Evolutionary conservation across 1,140 invertebrate species (phyloP).

Genomic region (Achroia grisella): DNA sequence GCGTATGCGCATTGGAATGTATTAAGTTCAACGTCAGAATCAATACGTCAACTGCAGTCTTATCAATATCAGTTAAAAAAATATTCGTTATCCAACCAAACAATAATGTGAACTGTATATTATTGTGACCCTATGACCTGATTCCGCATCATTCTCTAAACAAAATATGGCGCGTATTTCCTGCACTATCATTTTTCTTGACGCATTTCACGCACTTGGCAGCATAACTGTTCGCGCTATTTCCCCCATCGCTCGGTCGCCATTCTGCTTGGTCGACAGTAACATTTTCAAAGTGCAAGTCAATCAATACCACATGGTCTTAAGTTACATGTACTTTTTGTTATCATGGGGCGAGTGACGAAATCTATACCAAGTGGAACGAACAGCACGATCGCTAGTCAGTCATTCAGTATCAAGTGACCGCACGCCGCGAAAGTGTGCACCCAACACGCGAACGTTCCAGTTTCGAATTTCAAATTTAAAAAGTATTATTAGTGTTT

Average conservation of each 20-base stretch:
- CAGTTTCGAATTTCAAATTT: conserved; percentile 4
- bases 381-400: conserved; percentile 2
- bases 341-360: conserved; percentile 18
- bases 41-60: too few species aligned
- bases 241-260: not conserved
- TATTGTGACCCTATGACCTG: too few species aligned
- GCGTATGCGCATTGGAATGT: too few species aligned
- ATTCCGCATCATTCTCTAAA: too few species aligned
- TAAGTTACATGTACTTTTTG: conserved; percentile 11
- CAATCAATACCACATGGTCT: conserved; percentile 18
- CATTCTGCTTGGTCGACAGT: not conserved
- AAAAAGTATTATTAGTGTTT: conserved; percentile 4
- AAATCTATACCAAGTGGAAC: conserved; percentile 7
- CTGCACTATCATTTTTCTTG: not conserved
- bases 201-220: not conserved
- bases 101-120: too few species aligned
- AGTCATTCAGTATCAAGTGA: conserved; percentile 14
- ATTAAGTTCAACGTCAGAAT: too few species aligned
- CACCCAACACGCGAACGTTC: not conserved
- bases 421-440: conserved; percentile 15
- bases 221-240: conserved; percentile 5
- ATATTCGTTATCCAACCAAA: too few species aligned
- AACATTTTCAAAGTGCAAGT: not conserved
- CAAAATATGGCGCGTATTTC: too few species aligned
- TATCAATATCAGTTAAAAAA: too few species aligned